phyloP scores from a whole-genome alignment of 2,888 invertebrate genomes.

The Notodonta ziczac region DNA sequence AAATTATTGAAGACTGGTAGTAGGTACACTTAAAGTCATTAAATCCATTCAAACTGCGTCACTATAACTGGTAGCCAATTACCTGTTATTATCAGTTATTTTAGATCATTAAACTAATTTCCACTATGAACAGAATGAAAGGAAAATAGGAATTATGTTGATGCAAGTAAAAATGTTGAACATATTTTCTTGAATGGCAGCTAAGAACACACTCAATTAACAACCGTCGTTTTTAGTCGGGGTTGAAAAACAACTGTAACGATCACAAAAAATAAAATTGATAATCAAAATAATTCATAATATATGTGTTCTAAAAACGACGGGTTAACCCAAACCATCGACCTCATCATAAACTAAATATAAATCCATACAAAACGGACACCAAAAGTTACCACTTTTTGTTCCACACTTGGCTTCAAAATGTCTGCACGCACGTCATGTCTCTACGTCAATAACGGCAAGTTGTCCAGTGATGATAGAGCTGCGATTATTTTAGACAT shows the following conservation, averaged over 20 bases:
- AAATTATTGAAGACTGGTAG: too few relatives aligned
- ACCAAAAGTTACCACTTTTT: constrained; percentile 4
- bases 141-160: background rate
- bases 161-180: too few relatives aligned
- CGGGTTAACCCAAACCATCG: background rate
- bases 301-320: background rate
- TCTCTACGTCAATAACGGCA: background rate
- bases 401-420: background rate
- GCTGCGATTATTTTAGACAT: background rate
- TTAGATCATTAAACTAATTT: background rate
- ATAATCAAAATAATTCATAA: background rate
- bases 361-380: background rate
- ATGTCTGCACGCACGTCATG: background rate
- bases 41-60: background rate
- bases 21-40: background rate
- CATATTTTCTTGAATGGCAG: too few relatives aligned
- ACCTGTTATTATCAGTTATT: background rate
- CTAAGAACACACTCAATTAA: too few relatives aligned
- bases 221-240: too few relatives aligned
- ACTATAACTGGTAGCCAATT: background rate
- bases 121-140: background rate
- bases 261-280: too few relatives aligned
- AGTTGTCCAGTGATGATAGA: constrained; percentile 5
- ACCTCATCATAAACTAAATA: background rate
- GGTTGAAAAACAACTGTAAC: too few relatives aligned